Conservation (phyloP, 2,113 vertebrate genomes). For the Bungarus multicinctus region DNA sequence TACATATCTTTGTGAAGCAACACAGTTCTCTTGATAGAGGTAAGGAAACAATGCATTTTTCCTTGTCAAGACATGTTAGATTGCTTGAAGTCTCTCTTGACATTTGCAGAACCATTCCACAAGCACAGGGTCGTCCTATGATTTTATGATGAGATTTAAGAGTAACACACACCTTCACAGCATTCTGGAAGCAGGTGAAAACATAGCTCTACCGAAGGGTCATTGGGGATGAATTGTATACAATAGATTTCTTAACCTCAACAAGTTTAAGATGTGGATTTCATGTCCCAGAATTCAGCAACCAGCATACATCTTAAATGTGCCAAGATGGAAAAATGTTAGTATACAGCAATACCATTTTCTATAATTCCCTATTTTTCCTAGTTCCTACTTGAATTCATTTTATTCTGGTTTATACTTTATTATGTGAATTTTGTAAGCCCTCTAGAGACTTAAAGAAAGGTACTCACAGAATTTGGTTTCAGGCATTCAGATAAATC, state of each 20-base stretch:
- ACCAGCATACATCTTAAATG: neutral
- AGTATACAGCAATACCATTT: neutral
- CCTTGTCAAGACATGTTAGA: neutral
- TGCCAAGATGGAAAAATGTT: neutral
- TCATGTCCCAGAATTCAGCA: neutral
- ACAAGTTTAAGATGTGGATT: neutral
- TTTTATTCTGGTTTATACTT: neutral
- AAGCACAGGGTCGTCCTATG: neutral
- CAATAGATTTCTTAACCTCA: neutral
- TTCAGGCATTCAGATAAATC: neutral
- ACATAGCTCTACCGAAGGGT: neutral
- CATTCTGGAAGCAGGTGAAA: neutral
- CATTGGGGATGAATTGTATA: neutral
- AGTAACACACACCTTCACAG: neutral
- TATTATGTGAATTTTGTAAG: neutral
- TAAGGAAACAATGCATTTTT: neutral
- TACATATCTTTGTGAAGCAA: neutral
- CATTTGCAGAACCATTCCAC: neutral
- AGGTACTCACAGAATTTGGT: neutral
- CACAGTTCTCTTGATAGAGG: neutral
- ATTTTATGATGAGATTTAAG: neutral
- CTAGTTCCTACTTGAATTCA: neutral
- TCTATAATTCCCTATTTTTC: neutral
- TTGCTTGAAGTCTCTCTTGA: neutral
- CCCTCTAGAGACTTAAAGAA: neutral